Conservation (phyloP, 2,113 vertebrate species). For the Tursiops truncatus region DNA sequence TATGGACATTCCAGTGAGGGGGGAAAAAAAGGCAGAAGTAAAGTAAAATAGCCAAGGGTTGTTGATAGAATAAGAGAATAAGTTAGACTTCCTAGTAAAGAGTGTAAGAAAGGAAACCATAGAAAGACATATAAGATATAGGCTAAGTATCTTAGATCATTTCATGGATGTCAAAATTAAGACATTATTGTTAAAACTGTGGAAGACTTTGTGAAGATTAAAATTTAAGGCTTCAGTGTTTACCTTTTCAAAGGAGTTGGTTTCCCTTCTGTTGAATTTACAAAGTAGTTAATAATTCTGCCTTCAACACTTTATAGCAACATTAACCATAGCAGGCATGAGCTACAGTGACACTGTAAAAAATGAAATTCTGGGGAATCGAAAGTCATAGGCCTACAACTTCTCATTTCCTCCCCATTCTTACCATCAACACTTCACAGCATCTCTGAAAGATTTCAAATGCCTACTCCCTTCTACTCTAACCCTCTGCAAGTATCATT, state of each 20-base stretch:
- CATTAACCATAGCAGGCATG: background rate
- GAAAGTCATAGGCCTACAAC: background rate
- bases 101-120: background rate
- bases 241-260: slow-evolving; percentile 17
- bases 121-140: background rate
- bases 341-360: background rate
- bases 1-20: background rate
- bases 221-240: background rate
- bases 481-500: background rate
- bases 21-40: background rate
- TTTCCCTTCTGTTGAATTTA: slow-evolving; percentile 25
- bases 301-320: background rate
- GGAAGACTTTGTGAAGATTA: background rate
- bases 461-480: background rate
- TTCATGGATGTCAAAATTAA: slow-evolving; percentile 21
- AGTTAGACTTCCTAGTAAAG: background rate
- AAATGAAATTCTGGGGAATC: background rate
- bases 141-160: background rate
- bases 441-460: slow-evolving; percentile 18
- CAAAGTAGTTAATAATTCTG: background rate
- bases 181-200: background rate
- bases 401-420: background rate
- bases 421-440: background rate
- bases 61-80: slow-evolving; percentile 5
- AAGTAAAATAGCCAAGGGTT: background rate